Evolutionary conservation across 1,140 invertebrate genomes (phyloP).

Genomic region (Sitobion miscanthi): DNA sequence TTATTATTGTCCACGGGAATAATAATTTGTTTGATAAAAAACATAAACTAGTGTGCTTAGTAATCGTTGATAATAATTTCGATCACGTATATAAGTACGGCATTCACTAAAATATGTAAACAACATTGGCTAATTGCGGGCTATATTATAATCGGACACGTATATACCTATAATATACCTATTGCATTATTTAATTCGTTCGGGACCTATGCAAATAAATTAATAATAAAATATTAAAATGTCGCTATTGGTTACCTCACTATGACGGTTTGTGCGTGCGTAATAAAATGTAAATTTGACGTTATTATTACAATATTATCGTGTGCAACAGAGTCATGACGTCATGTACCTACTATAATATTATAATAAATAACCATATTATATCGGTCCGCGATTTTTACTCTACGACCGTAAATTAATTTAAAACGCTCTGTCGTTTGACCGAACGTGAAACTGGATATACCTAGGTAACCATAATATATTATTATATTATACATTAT

Average conservation of each 20-base stretch:
- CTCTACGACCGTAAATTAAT: not conserved
- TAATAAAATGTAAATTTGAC: not conserved
- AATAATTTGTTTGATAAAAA: not conserved
- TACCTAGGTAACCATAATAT: not conserved
- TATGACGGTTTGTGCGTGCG: not conserved
- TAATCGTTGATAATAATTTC: slow-evolving; percentile 6
- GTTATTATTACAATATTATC: not conserved
- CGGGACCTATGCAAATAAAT: not conserved
- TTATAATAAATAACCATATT: not conserved
- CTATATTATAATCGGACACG: not conserved
- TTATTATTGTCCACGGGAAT: not conserved
- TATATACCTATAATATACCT: too few relatives aligned
- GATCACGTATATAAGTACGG: not conserved
- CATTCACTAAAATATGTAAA: not conserved
- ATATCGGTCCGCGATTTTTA: not conserved
- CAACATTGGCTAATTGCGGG: not conserved
- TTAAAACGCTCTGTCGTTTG: not conserved
- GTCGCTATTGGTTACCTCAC: not conserved
- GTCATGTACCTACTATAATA: not conserved
- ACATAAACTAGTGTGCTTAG: not conserved
- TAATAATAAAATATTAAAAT: not conserved
- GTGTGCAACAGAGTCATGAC: not conserved
- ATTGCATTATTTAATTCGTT: not conserved
- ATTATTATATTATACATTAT: not conserved
- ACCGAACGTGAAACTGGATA: not conserved